Percentiles rank a stretch among this genome's conserved stretches.
Conservation (phyloP, 2,797 vertebrate genomes). For the Dicrostonyx torquatus region DNA sequence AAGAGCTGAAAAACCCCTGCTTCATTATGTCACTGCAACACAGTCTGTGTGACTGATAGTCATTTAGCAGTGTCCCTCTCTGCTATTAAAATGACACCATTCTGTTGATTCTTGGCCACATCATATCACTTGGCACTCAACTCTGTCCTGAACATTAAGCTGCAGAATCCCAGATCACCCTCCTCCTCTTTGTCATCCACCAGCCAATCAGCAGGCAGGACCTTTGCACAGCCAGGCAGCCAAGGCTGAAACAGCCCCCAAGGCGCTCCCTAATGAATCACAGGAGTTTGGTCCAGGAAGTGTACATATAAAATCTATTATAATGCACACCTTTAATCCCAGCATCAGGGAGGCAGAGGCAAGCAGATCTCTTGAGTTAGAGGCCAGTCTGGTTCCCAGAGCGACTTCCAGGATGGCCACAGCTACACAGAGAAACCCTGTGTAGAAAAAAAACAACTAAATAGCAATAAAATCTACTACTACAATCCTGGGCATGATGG, state of each 20-base stretch:
- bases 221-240: accelerated
- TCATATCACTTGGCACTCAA: too few species aligned
- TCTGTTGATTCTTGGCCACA: background rate
- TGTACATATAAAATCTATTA: background rate
- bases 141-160: background rate
- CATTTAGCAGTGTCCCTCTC: background rate
- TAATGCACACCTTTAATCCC: background rate
- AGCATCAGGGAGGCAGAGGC: background rate
- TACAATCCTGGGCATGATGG: background rate
- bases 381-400: background rate
- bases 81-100: background rate
- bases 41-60: too few species aligned
- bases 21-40: accelerated
- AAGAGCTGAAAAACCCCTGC: accelerated
- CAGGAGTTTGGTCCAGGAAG: background rate
- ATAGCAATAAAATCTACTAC: background rate
- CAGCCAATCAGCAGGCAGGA: accelerated
- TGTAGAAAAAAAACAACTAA: background rate
- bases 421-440: background rate
- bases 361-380: background rate
- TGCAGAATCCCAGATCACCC: background rate
- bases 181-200: background rate
- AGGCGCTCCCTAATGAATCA: background rate
- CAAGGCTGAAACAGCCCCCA: accelerated
- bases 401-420: background rate